Conservation (phyloP, 2,888 invertebrate genomes). For the Drosophila maculinotata region DNA sequence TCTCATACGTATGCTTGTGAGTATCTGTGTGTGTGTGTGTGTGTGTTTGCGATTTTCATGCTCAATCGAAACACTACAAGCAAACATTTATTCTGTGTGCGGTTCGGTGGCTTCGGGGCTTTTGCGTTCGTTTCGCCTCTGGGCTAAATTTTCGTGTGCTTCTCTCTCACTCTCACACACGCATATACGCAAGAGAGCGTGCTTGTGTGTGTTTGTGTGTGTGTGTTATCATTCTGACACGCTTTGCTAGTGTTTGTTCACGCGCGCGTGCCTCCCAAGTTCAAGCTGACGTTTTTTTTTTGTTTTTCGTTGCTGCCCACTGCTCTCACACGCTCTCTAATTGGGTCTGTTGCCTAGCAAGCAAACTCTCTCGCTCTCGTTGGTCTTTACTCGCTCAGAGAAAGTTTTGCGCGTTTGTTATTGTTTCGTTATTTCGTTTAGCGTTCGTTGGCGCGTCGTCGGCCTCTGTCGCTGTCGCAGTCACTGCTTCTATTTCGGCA, state of each 20-base stretch:
- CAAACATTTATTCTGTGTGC: slow-evolving; percentile 44
- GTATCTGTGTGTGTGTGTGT: slow-evolving; percentile 3
- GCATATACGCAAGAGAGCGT: slow-evolving; percentile 1
- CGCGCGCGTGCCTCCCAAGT: slow-evolving; percentile 81
- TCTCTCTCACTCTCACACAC: slow-evolving; percentile 16
- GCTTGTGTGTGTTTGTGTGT: slow-evolving; percentile 7
- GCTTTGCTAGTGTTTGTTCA: slow-evolving; percentile 74
- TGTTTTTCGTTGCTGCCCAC: slow-evolving; percentile 14
- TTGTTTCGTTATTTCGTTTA: slow-evolving; percentile 78
- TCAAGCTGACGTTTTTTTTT: slow-evolving; percentile 53
- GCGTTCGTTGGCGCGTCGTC: slow-evolving; percentile 64
- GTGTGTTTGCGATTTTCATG: slow-evolving; percentile 61
- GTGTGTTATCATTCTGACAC: slow-evolving; percentile 76
- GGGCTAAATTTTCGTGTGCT: slow-evolving; percentile 31
- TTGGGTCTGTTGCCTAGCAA: slow-evolving; percentile 39
- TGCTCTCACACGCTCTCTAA: slow-evolving; percentile 26
- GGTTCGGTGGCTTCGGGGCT: slow-evolving; percentile 35
- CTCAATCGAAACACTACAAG: slow-evolving; percentile 49
- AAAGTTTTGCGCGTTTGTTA: slow-evolving; percentile 79
- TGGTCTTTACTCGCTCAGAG: slow-evolving; percentile 60
- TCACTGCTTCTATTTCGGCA: slow-evolving; percentile 10
- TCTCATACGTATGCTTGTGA: not conserved
- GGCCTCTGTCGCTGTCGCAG: slow-evolving; percentile 21
- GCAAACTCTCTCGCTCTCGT: slow-evolving; percentile 36
- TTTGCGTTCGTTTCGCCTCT: slow-evolving; percentile 45